Conservation (phyloP, 1,140 invertebrate genomes). For the Anagrus nilaparvatae region DNA sequence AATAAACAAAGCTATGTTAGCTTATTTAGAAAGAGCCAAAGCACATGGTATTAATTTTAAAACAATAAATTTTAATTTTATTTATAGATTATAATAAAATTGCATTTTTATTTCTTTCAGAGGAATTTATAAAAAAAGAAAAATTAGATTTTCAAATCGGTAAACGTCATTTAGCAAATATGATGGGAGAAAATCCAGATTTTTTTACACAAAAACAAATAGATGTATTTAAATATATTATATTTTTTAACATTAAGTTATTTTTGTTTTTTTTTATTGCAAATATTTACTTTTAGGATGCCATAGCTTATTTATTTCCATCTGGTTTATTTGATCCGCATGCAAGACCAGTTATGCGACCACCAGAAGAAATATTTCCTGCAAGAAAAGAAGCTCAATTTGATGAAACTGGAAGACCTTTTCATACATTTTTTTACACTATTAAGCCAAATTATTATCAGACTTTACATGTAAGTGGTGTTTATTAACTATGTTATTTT, state of each 20-base stretch:
- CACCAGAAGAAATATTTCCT: conserved; percentile 79
- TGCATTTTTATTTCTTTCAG: conserved; percentile 34
- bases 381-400: conserved; percentile 80
- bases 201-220: conserved; percentile 81
- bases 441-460: conserved; percentile 73
- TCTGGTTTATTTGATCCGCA: conserved; percentile 74
- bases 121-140: conserved; percentile 78
- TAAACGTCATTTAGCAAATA: conserved; percentile 91
- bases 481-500: conserved; percentile 8
- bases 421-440: conserved; percentile 86
- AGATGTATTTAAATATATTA: conserved; percentile 50
- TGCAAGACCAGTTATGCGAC: conserved; percentile 78
- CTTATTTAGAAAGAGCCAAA: conserved; percentile 71
- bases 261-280: conserved; percentile 4
- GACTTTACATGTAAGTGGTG: conserved; percentile 60
- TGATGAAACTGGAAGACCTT: conserved; percentile 76
- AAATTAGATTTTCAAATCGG: conserved; percentile 79
- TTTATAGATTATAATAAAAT: background rate
- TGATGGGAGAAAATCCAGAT: conserved; percentile 90
- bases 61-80: conserved; percentile 1
- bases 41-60: conserved; percentile 50
- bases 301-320: conserved; percentile 86
- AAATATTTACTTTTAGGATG: conserved; percentile 49
- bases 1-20: conserved; percentile 77
- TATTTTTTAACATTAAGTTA: conserved; percentile 1